phyloP scores from a whole-genome alignment of 2,888 invertebrate genomes.

The Lithophane semibrunnea region DNA sequence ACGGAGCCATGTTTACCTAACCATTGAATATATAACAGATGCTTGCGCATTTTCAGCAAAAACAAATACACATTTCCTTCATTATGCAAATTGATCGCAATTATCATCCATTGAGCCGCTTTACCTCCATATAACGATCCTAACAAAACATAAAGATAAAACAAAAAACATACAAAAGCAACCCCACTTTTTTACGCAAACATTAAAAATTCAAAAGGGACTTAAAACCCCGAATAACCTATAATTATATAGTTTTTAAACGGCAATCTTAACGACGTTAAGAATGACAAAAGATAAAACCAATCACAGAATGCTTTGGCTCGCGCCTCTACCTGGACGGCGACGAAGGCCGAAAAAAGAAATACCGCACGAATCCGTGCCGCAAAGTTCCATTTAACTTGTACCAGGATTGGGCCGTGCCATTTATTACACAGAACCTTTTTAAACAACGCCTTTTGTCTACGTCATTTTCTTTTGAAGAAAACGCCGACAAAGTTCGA shows the following conservation, averaged over 20 bases:
- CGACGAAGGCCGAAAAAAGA: constrained; percentile 69
- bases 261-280: constrained; percentile 68
- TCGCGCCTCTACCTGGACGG: constrained; percentile 79
- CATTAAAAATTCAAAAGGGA: constrained; percentile 51
- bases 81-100: constrained; percentile 34
- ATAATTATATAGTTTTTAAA: constrained; percentile 72
- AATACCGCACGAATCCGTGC: constrained; percentile 65
- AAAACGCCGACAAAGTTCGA: constrained; percentile 74
- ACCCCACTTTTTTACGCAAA: constrained; percentile 50
- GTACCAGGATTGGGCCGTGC: constrained; percentile 74
- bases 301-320: constrained; percentile 67
- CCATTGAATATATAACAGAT: background rate
- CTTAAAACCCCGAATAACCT: constrained; percentile 59
- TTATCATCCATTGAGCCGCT: constrained; percentile 30
- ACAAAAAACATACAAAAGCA: constrained; percentile 21
- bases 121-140: constrained; percentile 35
- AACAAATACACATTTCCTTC: constrained; percentile 24
- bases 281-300: constrained; percentile 67
- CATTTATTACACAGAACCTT: constrained; percentile 80
- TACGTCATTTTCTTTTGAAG: constrained; percentile 69
- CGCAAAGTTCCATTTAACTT: constrained; percentile 74
- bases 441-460: constrained; percentile 77
- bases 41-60: background rate
- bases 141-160: constrained; percentile 42
- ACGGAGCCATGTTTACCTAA: background rate